phyloP scores from a whole-genome alignment of 2,113 vertebrate genomes.

The Phalacrocorax brasilianus region DNA sequence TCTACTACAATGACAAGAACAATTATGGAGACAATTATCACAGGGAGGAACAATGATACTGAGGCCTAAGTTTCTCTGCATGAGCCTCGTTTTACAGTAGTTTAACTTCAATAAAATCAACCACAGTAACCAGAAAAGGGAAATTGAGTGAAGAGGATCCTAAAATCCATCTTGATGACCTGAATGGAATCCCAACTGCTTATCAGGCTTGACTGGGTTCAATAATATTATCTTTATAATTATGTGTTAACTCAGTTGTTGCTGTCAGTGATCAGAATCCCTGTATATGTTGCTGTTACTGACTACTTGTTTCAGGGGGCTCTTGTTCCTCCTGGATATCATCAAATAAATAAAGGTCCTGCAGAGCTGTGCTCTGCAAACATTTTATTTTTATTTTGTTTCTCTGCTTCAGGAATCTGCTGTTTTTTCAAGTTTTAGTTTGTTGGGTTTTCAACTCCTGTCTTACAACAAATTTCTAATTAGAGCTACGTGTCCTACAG shows the following conservation, averaged over 20 bases:
- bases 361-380: not conserved
- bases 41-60: not conserved
- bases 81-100: constrained; percentile 23
- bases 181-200: not conserved
- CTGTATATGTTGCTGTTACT: not conserved
- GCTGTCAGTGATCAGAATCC: not conserved
- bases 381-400: not conserved
- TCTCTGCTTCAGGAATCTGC: not conserved
- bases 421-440: not conserved
- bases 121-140: not conserved
- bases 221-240: constrained; percentile 33
- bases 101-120: constrained; percentile 33
- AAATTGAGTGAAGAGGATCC: not conserved
- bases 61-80: not conserved
- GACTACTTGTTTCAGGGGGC: not conserved
- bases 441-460: not conserved
- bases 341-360: not conserved
- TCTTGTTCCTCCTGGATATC: not conserved
- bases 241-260: not conserved
- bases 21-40: constrained; percentile 43
- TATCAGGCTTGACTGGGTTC: not conserved
- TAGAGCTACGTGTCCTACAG: not conserved
- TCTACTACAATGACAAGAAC: constrained; percentile 31
- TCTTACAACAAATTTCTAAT: not conserved
- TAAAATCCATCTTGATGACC: constrained; percentile 1